Conservation (phyloP, 1,140 invertebrate species). For the Dendroctonus valens region DNA sequence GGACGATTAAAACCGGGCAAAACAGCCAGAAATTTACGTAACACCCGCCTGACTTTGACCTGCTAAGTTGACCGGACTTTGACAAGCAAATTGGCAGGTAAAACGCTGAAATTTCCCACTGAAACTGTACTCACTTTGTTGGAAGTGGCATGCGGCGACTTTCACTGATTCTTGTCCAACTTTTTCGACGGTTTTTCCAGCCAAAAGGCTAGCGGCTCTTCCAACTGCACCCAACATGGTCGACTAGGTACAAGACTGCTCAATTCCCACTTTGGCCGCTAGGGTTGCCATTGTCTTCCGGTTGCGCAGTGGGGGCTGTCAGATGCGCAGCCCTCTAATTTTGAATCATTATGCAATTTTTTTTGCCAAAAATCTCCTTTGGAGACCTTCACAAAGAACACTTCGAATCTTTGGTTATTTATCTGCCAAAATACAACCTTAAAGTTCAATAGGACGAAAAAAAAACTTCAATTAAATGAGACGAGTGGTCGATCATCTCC, state of each 20-base stretch:
- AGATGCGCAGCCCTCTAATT: too few relatives aligned
- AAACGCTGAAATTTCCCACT: constrained; percentile 1
- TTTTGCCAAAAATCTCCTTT: too few relatives aligned
- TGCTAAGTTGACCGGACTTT: constrained; percentile 4
- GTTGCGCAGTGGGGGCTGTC: neutral
- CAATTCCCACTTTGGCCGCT: constrained; percentile 23
- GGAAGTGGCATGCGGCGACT: constrained; percentile 41
- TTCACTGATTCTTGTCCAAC: constrained; percentile 46
- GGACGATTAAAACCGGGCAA: neutral
- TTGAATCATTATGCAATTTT: too few relatives aligned
- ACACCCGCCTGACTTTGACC: constrained; percentile 11
- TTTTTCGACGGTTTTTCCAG: constrained; percentile 49
- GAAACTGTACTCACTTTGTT: constrained; percentile 38
- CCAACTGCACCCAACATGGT: constrained; percentile 51
- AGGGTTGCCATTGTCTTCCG: constrained; percentile 29
- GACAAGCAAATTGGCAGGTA: neutral
- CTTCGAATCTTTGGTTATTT: too few relatives aligned
- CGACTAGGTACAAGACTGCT: constrained; percentile 28
- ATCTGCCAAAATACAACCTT: too few relatives aligned
- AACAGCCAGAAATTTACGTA: constrained; percentile 13
- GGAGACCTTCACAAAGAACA: too few relatives aligned
- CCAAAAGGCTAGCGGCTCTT: constrained; percentile 49
- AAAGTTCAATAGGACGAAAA: too few relatives aligned
- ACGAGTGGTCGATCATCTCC: too few relatives aligned
- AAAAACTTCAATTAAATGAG: too few relatives aligned